Conservation (phyloP, 1,140 invertebrate genomes). For the Phymastichus coffea region DNA sequence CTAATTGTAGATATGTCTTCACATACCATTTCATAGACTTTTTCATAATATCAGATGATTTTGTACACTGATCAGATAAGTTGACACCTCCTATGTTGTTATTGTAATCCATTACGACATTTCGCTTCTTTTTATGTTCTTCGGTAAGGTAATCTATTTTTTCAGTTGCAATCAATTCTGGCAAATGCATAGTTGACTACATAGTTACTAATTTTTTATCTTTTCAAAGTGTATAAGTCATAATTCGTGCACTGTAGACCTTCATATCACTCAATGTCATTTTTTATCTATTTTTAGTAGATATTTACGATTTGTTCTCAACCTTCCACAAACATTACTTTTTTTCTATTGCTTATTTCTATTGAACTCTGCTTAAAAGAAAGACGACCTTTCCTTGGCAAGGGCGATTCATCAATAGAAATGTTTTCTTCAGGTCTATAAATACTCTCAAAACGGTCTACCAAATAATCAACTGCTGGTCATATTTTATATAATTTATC, state of each 20-base stretch:
- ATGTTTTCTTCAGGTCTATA: too few relatives aligned
- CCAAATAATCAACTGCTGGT: too few relatives aligned
- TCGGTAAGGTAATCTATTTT: background rate
- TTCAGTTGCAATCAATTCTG: background rate
- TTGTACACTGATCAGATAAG: background rate
- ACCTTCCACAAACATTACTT: slow-evolving; percentile 9
- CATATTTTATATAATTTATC: too few relatives aligned
- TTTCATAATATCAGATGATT: background rate
- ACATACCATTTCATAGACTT: slow-evolving; percentile 1
- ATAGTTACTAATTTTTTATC: slow-evolving; percentile 4
- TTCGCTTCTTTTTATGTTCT: slow-evolving; percentile 6
- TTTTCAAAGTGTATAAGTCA: slow-evolving; percentile 2
- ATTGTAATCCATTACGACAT: slow-evolving; percentile 10
- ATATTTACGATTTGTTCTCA: background rate
- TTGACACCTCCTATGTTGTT: slow-evolving; percentile 10
- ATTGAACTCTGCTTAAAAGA: too few relatives aligned
- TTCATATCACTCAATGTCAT: slow-evolving; percentile 11
- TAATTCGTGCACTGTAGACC: background rate
- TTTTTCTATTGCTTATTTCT: too few relatives aligned
- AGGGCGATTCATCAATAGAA: too few relatives aligned
- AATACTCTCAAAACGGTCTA: too few relatives aligned
- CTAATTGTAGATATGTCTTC: background rate
- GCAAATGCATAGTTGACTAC: background rate
- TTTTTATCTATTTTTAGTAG: slow-evolving; percentile 11
- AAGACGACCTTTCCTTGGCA: too few relatives aligned